Percentiles rank a stretch among this genome's conserved stretches.
Conservation (phyloP, 2,888 invertebrate species). For the Calephelis perditalis region DNA sequence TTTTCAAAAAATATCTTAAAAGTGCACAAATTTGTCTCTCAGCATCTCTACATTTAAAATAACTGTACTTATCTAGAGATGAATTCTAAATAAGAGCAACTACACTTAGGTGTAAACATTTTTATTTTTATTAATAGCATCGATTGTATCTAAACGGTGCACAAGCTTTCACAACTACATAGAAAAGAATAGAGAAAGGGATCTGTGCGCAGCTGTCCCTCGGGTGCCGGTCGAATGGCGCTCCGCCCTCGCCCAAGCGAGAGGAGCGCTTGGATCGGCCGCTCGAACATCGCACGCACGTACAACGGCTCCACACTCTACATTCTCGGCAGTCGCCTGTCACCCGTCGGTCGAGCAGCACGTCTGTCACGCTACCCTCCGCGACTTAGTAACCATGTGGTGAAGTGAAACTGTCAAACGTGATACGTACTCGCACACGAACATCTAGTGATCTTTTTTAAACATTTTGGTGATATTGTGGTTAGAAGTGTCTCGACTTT, state of each 20-base stretch:
- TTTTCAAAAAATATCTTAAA: no score
- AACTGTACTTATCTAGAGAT: no score
- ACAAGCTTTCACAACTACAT: slow-evolving; percentile 61
- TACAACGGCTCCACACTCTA: slow-evolving; percentile 34
- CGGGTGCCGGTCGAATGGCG: slow-evolving; percentile 42
- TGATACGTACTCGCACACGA: slow-evolving; percentile 65
- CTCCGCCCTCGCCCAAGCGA: slow-evolving; percentile 43
- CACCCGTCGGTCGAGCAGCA: slow-evolving; percentile 55
- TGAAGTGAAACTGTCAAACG: slow-evolving; percentile 77
- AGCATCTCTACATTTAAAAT: no score
- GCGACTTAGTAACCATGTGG: slow-evolving; percentile 67
- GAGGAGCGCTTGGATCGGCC: slow-evolving; percentile 37
- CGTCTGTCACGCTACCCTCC: slow-evolving; percentile 52
- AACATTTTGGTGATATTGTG: slow-evolving; percentile 56
- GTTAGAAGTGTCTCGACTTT: slow-evolving; percentile 60
- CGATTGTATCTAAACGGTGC: slow-evolving; percentile 15
- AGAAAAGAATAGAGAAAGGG: slow-evolving; percentile 62
- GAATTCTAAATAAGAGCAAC: no score
- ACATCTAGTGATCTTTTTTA: slow-evolving; percentile 45
- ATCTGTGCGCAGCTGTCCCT: slow-evolving; percentile 71
- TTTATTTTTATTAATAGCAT: no score
- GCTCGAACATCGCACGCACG: slow-evolving; percentile 35
- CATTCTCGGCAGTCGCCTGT: slow-evolving; percentile 55
- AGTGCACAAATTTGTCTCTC: no score
- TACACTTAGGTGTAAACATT: no score